Percentiles rank a stretch among this genome's conserved stretches.
Conservation (phyloP, 2,888 invertebrate genomes). For the Flexamia atlantica region DNA sequence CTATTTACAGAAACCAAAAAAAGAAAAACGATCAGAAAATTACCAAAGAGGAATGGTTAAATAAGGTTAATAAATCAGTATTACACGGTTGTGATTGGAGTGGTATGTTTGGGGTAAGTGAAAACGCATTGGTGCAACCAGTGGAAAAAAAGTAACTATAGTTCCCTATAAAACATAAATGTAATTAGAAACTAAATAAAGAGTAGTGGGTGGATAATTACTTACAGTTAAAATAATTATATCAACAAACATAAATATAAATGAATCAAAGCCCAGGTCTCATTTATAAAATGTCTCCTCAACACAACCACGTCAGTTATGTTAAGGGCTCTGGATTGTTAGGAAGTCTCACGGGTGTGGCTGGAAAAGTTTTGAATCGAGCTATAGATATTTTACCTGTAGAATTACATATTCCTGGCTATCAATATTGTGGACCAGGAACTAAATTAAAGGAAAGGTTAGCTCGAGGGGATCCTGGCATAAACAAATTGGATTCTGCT, state of each 20-base stretch:
- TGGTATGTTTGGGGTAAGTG: background rate
- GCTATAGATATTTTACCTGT: constrained; percentile 22
- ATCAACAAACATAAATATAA: background rate
- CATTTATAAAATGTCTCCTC: background rate
- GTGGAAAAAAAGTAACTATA: background rate
- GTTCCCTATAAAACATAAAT: background rate
- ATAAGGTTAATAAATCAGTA: background rate
- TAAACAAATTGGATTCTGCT: constrained; percentile 10
- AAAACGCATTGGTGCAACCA: background rate
- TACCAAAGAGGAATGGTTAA: background rate
- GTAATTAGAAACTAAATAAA: background rate
- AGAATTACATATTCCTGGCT: constrained; percentile 32
- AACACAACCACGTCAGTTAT: background rate
- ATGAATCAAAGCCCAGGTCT: background rate
- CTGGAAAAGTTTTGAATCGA: constrained; percentile 6
- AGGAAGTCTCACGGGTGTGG: background rate
- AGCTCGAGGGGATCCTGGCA: constrained; percentile 23
- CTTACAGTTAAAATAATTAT: too few relatives aligned
- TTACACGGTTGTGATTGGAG: background rate
- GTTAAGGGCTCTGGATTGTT: background rate
- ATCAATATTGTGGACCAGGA: constrained; percentile 22
- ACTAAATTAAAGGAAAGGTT: background rate
- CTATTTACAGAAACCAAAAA: background rate
- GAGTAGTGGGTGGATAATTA: background rate
- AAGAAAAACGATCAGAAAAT: background rate